Base-by-base conservation (phyloP, 2,888 invertebrate species). In the Eucriotettix oculatus region DNA sequence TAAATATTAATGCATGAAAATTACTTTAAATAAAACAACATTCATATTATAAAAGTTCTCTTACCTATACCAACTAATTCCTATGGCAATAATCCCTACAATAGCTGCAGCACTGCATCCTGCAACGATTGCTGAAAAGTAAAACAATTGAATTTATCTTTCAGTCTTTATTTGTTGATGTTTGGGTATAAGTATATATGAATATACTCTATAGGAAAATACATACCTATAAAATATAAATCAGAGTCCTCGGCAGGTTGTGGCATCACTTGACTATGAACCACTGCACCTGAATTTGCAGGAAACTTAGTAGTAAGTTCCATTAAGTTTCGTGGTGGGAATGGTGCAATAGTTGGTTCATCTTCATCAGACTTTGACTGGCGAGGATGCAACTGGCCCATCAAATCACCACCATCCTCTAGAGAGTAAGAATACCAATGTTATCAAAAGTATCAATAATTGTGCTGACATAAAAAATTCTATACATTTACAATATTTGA, bases 41-140 rank as follows among this genome's bases (percentile, higher is more conserved):
- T 29, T 29, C 7, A 29, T 29, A 29, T 29, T 29, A 7, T 29
- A 29, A 29, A 29, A 7, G 29, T 29, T 48, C 44, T 14, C 55
- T 42, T 71, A 79, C 81, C 76, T 80, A 74, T 80, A 80, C 78
- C 80, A 81, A 68, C 79, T 80, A 66, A 81, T 74, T 60, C 79
- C 79, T 64, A 81, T 78, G 62, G 78, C 74, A 54, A 81, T 74
- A 14, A 82, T 71, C 17, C 76, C 78, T 58, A 80, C 75, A 66
- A 81, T 75, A 10, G 77, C 78, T 29, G 78, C 78, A 29, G 78
- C 77, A 66, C 78, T 78, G 67, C 79, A 78, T 41, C 78, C 80
- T n/a, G 79, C 78, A 42, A 82, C 75, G 58, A 81, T 72, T 61
- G 76, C 81, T 81, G 70, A 58, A 72, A 73, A 48, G 57, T 44